Evolutionary conservation across 2,888 invertebrate genomes (phyloP), one percentile per base, ranked within the genome.

Genomic region (Hypercompe scribonia): DNA sequence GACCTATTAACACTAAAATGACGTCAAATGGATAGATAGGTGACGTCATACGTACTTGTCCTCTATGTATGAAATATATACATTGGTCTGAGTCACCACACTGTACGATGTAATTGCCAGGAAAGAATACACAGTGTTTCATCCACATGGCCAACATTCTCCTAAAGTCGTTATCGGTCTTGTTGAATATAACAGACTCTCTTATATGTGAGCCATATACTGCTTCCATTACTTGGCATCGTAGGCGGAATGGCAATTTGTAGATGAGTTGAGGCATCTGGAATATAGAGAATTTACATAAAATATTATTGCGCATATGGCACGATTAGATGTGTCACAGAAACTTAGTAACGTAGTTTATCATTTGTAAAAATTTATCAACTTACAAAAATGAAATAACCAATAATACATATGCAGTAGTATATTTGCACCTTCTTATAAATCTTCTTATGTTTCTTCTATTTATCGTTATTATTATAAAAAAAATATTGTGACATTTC

Each of bases 1-100:
- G 66, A 61, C 33, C 68, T 64, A 65, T 68, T 72, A 68, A 65
- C 31, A 36, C 2, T 24, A 34, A n/a, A 58, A 72, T 83, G 58
- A 71, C 67, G 67, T 76, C 72, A 79, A 33, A 66, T 68, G 2
- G 31, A 50, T 54, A 42, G 31, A 24, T 68, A 71, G 31, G 72
- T 65, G 65, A 68, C 39, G 36, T 75, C 71, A 76, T 72, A 68
- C 34, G 24, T 50, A 50, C 96, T 90, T 96, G 95, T 78, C 96
- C 96, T 81, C 94, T 90, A 80, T 96, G 96, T 86, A 96, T 96
- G 74, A 96, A 96, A 80, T 96, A 96, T 88, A 96, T 96, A 73
- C 95, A 94, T 76, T 96, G 96, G 81, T 96, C 95, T 0, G 96
- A 94, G 81, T 96, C 96, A 2, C 96, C 96, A 58, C 94, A 93